Evolutionary conservation across 2,888 invertebrate species (phyloP).

Genomic region (Aspidiotus destructor): DNA sequence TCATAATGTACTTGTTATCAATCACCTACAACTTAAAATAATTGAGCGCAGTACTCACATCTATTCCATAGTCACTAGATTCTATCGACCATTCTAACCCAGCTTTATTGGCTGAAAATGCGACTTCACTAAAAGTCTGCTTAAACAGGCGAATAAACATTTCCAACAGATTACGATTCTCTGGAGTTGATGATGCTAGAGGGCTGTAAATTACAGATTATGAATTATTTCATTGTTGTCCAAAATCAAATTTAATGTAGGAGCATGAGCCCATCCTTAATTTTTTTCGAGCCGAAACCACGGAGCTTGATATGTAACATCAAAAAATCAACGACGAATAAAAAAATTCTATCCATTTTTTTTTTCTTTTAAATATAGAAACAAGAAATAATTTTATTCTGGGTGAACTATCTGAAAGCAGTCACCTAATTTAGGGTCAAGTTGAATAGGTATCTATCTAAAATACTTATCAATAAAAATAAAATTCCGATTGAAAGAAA

Average conservation of each 20-base stretch:
- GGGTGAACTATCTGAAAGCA: too few species aligned
- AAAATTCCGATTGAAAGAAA: too few species aligned
- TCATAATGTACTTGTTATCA: neutral
- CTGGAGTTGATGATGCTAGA: constrained; percentile 73
- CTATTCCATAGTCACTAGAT: constrained; percentile 74
- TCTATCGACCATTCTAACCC: constrained; percentile 69
- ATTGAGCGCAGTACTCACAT: constrained; percentile 50
- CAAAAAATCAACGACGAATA: neutral
- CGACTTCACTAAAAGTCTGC: constrained; percentile 82
- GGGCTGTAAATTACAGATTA: constrained; percentile 51
- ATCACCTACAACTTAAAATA: neutral
- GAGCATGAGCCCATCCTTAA: too few species aligned
- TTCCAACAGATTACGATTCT: constrained; percentile 68
- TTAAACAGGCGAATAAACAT: constrained; percentile 73
- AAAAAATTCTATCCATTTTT: constrained; percentile 15
- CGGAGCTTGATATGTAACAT: too few species aligned
- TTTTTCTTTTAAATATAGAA: too few species aligned
- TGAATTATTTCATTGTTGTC: too few species aligned
- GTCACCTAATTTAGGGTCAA: too few species aligned
- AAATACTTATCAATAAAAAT: too few species aligned
- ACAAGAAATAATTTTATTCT: too few species aligned
- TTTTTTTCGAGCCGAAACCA: too few species aligned
- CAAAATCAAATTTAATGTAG: neutral
- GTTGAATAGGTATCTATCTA: too few species aligned
- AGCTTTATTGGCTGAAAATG: constrained; percentile 84